phyloP scores from a whole-genome alignment of 2,888 invertebrate genomes.

The Alsophila aescularia region DNA sequence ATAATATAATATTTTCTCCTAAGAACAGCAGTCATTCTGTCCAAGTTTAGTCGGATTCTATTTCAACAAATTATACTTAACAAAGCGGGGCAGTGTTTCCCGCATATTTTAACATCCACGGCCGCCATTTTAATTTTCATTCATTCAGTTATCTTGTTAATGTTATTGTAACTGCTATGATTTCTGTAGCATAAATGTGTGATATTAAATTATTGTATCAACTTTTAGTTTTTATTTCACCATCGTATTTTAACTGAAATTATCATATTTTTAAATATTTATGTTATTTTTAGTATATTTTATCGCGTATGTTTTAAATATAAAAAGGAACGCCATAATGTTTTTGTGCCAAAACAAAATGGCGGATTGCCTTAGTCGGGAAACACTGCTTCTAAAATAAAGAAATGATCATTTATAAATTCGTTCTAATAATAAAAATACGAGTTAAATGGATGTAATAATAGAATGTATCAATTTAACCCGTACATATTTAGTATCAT shows the following conservation, averaged over 20 bases:
- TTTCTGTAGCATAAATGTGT: slow-evolving; percentile 33
- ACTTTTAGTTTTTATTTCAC: slow-evolving; percentile 32
- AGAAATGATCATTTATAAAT: background rate
- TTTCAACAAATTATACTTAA: background rate
- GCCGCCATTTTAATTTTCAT: slow-evolving; percentile 16
- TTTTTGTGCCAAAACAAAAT: slow-evolving; percentile 15
- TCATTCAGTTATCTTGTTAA: slow-evolving; percentile 15
- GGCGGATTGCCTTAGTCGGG: slow-evolving; percentile 22
- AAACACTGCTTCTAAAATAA: slow-evolving; percentile 8
- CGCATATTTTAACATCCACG: background rate
- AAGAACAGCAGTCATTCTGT: background rate
- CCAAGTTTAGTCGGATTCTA: background rate
- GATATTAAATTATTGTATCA: slow-evolving; percentile 38
- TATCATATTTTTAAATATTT: too few species aligned
- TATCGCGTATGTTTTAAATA: background rate
- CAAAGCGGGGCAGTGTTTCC: slow-evolving; percentile 10
- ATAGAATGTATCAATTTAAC: slow-evolving; percentile 13
- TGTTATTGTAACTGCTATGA: slow-evolving; percentile 23
- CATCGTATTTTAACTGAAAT: slow-evolving; percentile 7
- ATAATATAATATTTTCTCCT: too few species aligned
- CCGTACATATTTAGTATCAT: slow-evolving; percentile 15
- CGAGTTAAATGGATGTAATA: background rate
- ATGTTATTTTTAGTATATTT: background rate
- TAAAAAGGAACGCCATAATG: slow-evolving; percentile 23
- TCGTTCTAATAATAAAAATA: background rate